These are phyloP conservation scores for Ambastaia sidthimunki DNA, from an alignment of 2,797 vertebrate genomes.

Conservation along the genomic window DNA sequence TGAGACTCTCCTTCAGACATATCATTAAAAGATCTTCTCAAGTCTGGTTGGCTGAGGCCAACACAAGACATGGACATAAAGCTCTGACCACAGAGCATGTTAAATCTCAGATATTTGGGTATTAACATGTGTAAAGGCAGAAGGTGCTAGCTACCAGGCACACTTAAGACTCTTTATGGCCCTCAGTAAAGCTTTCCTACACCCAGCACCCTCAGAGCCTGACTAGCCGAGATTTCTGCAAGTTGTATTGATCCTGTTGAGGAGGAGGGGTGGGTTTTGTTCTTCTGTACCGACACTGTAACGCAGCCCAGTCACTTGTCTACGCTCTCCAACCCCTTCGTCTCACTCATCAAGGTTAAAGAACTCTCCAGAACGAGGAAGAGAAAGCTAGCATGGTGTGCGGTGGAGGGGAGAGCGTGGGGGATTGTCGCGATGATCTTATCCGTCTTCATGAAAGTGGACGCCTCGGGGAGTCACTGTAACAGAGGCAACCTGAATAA, in stretches of 20 bases:
- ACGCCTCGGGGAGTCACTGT: constrained; percentile 77
- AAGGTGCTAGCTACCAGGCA: constrained; percentile 33
- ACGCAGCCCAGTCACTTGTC: constrained; percentile 49
- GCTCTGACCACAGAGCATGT: constrained; percentile 7
- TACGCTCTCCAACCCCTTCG: constrained; percentile 66
- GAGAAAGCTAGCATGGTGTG: constrained; percentile 58
- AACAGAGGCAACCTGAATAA: constrained; percentile 73
- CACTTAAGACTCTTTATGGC: constrained; percentile 48
- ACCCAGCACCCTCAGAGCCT: constrained; percentile 50
- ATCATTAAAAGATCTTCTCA: constrained; percentile 9
- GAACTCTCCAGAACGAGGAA: constrained; percentile 81
- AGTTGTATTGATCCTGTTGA: constrained; percentile 80
- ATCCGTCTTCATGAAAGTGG: constrained; percentile 83
- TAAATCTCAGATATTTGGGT: constrained; percentile 27
- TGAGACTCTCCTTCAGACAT: background rate
- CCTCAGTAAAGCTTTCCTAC: constrained; percentile 54
- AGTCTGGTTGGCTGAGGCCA: constrained; percentile 12
- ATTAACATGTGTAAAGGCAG: constrained; percentile 37
- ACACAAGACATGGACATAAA: constrained; percentile 10
- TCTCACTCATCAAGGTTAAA: constrained; percentile 85
- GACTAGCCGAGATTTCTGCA: constrained; percentile 67
- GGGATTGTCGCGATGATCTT: constrained; percentile 74
- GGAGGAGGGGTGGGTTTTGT: constrained; percentile 66
- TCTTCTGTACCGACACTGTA: constrained; percentile 44
- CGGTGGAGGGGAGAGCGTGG: constrained; percentile 17